Evolutionary conservation across 1,140 invertebrate species (phyloP), one percentile per base, ranked within the genome.

Genomic region (Calephelis virginiensis): DNA sequence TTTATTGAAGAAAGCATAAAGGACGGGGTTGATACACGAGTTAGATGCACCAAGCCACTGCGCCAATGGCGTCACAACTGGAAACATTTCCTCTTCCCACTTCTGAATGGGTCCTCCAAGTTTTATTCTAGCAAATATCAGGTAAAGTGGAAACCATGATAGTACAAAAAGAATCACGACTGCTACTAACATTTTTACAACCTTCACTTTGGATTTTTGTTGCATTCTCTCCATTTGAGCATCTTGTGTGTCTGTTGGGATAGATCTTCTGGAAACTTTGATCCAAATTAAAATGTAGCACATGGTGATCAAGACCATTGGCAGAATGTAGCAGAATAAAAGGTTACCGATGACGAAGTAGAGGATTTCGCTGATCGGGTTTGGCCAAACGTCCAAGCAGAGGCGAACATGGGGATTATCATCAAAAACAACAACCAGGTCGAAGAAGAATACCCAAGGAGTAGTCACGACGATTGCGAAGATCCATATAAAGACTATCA

Each of bases 1-100:
- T 76, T 98, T 97, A 86, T 98, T 99, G 92, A 99, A 98, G 86
- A 97, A 98, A 0, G 98, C 97, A 89, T 99, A 99, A n/a, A 99
- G 93, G 53, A 99, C 95, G 0, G 98, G 98, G 91, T 99, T 99
- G 76, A 99, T 97, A 92, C 97, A 99, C 40, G 97, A 98, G 86
- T 99, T 99, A 14, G 97, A 97, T 0, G 97, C 95, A 0, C 98
- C 98, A 3, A 99, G 92, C 98, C 98, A 99, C 88, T 99, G 98
- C 0, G 98, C 97, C 40, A 99, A 94, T 0, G 98, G 98, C 11
- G 96, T 95, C 0, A 96, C 94, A 2, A 97, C 94, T 11, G 95
- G 94, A 2, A 97, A 90, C 12, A 97, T 92, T 64, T 97, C 95
- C 72, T 97, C 95, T 77, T 97, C 96, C 89, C 93, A 95, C 4